These are phyloP conservation scores for Falco punctatus DNA, from an alignment of 2,113 vertebrate species.

Conservation along the genomic window DNA sequence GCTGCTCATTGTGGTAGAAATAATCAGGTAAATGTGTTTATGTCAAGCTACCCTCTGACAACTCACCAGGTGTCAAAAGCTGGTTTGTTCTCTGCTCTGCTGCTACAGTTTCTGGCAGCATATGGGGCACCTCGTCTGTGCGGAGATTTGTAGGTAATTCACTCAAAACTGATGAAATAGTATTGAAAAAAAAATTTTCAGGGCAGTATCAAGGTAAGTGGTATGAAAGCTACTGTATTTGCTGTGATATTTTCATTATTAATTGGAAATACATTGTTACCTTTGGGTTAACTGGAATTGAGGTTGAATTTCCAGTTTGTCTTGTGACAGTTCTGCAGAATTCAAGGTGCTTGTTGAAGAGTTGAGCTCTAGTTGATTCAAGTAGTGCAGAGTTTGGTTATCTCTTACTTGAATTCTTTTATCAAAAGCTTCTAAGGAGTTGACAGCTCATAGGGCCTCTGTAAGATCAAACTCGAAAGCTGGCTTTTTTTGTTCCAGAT, in stretches of 20 bases:
- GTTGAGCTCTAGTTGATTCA: not conserved
- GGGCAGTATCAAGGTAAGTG: not conserved
- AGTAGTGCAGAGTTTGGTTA: not conserved
- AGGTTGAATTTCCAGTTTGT: not conserved
- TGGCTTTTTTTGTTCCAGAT: slow-evolving; percentile 14
- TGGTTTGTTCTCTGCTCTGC: not conserved
- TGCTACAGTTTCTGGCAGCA: not conserved
- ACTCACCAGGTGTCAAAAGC: not conserved
- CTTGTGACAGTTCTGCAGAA: not conserved
- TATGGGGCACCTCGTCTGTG: fast-evolving
- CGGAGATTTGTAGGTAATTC: not conserved
- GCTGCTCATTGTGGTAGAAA: not conserved
- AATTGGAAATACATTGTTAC: not conserved
- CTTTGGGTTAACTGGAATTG: not conserved
- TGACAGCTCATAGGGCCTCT: slow-evolving; percentile 34
- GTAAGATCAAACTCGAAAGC: slow-evolving; percentile 4
- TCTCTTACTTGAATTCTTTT: slow-evolving; percentile 40
- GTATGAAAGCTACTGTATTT: not conserved
- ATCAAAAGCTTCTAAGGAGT: slow-evolving; percentile 26
- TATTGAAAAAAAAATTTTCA: not conserved
- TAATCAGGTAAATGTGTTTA: not conserved
- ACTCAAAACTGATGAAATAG: not conserved
- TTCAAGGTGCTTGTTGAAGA: not conserved
- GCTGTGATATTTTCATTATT: not conserved
- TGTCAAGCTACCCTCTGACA: not conserved